Percentiles rank a stretch among this genome's conserved stretches.
phyloP scores from a whole-genome alignment of 1,140 invertebrate species.

The Drosophila seguyi region DNA sequence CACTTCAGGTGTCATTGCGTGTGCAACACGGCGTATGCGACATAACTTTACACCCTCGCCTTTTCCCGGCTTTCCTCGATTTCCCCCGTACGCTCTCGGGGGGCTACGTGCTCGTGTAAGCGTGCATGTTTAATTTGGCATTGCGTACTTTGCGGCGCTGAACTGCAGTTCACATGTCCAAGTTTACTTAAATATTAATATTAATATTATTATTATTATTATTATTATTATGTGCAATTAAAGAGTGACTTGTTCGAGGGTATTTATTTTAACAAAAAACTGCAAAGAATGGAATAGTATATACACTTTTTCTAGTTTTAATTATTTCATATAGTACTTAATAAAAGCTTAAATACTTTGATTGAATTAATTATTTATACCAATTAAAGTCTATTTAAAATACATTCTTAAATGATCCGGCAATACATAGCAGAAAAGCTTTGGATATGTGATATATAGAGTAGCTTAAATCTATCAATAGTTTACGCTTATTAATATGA shows the following conservation, averaged over 20 bases:
- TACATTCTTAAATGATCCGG: no score
- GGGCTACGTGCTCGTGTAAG: conserved; percentile 68
- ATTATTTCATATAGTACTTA: not conserved
- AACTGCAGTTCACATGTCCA: conserved; percentile 26
- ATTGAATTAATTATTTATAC: not conserved
- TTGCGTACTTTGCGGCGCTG: conserved; percentile 63
- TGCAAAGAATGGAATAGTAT: not conserved
- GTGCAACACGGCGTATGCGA: conserved; percentile 65
- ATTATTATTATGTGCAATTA: conserved; percentile 19
- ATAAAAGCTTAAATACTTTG: not conserved
- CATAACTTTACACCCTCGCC: conserved; percentile 50
- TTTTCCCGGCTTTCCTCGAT: not conserved
- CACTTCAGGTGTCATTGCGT: conserved; percentile 68
- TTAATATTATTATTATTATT: not conserved
- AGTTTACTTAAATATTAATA: conserved; percentile 38
- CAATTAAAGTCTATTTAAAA: not conserved
- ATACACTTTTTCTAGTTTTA: not conserved
- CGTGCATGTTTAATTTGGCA: conserved; percentile 78
- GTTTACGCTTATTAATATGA: no score
- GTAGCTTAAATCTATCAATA: no score
- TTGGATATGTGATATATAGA: no score
- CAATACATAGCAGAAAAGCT: no score
- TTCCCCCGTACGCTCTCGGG: not conserved
- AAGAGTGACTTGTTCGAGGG: conserved; percentile 6
- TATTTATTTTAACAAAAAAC: conserved; percentile 18